phyloP scores from a whole-genome alignment of 2,797 vertebrate species.

The Sebastes diaconus region DNA sequence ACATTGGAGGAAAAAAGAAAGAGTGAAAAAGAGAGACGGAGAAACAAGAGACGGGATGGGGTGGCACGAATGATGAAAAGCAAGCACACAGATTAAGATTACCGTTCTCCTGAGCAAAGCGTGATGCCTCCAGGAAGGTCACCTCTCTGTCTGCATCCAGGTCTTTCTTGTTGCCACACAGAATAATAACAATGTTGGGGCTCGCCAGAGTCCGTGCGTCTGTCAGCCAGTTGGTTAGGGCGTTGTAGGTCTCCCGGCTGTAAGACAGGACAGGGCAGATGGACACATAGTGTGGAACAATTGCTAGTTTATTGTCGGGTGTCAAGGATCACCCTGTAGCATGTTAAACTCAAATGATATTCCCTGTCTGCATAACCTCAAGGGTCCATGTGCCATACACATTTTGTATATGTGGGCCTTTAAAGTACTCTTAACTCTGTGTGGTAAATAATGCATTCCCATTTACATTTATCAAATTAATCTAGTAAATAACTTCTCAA shows the following conservation, averaged over 20 bases:
- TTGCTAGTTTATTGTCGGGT: not conserved
- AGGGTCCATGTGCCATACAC: not conserved
- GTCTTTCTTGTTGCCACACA: slow-evolving; percentile 96
- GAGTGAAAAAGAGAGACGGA: not conserved
- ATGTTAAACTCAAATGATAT: not conserved
- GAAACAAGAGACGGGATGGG: not conserved
- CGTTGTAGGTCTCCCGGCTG: slow-evolving; percentile 94
- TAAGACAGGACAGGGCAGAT: not conserved
- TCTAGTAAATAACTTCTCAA: not conserved
- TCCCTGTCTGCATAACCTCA: not conserved
- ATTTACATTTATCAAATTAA: not conserved
- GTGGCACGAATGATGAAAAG: not conserved
- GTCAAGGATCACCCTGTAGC: not conserved
- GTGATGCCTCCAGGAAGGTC: slow-evolving; percentile 94
- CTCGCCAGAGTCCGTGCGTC: slow-evolving; percentile 93
- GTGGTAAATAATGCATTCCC: not conserved
- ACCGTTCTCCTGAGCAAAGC: slow-evolving; percentile 97
- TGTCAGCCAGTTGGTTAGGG: slow-evolving; percentile 93
- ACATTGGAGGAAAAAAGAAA: not conserved
- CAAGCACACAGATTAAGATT: not conserved
- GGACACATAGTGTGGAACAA: not conserved
- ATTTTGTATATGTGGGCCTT: not conserved
- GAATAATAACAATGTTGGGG: slow-evolving; percentile 94
- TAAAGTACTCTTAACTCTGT: not conserved
- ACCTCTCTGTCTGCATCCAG: slow-evolving; percentile 93